phyloP scores from a whole-genome alignment of 1,140 invertebrate genomes.

The Acyrthosiphon pisum region DNA sequence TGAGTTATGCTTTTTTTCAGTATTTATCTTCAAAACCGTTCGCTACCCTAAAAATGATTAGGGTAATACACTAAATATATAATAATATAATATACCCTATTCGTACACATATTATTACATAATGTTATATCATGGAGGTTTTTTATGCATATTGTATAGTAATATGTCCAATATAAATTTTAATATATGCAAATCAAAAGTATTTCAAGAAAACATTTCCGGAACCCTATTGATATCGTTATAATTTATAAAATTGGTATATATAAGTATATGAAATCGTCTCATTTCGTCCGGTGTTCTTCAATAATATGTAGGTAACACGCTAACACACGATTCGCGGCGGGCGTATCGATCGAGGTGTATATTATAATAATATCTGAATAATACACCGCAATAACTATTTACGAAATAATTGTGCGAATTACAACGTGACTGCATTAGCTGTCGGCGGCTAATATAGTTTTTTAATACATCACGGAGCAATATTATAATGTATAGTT shows the following conservation, averaged over 20 bases:
- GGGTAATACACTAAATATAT: too few relatives aligned
- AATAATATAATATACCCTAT: too few relatives aligned
- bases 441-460: background rate
- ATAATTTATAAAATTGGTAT: background rate
- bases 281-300: background rate
- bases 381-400: background rate
- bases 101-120: too few relatives aligned
- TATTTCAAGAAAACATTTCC: too few relatives aligned
- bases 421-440: background rate
- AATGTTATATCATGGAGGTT: too few relatives aligned
- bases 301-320: background rate
- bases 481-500: background rate
- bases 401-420: background rate
- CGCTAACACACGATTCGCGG: background rate
- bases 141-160: too few relatives aligned
- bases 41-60: too few relatives aligned
- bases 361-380: conserved; percentile 5
- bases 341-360: background rate
- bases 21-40: too few relatives aligned
- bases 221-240: too few relatives aligned
- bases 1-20: too few relatives aligned
- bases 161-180: too few relatives aligned
- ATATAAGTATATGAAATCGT: background rate
- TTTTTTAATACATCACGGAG: background rate
- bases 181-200: too few relatives aligned